Evolutionary conservation across 2,797 vertebrate genomes (phyloP), one percentile per base, ranked within the genome.

Genomic region (Orientallactaga sibirica): DNA sequence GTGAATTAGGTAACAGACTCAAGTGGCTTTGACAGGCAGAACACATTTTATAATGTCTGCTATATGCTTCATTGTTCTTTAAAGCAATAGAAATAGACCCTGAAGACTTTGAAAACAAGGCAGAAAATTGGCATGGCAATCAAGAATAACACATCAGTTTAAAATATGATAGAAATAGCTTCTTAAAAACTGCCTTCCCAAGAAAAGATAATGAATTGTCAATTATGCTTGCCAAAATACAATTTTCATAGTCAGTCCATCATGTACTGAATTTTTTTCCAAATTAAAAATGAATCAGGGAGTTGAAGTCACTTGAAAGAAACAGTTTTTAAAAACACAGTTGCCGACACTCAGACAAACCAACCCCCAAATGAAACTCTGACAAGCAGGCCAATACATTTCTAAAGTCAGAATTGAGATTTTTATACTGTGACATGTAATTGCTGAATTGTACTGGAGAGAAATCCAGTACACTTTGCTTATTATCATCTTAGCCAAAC

Each of bases 271-370:
- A 48, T 25, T 73, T 91, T 78, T 92, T 78, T 91, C 81, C 41
- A 93, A 84, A 25, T 52, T 89, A n/a, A 91, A 94, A 96, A 91
- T 58, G n/a, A 96, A 81, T 86, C 73, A 83, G 33, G 41, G 25
- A 67, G 33, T 67, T 92, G 55, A 96, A 92, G 55, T 90, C 41
- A 87, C 61, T 93, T 95, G 86, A 93, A 93, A 94, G 37, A 82
- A 94, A 87, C 10, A 7, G 58, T 48, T 86, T 82, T 55, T 84
- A 89, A 95, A 74, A 24, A 70, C 7, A 55, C 41, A 85, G 33
- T 95, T 92, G 9, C 55, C 52, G 70, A 88, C 55, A 27, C 67
- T 74, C 4, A 66, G 33, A 74, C 11, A 92, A 70, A 92, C 85
- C 62, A 37, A 37, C 48, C 48, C 16, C 70, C 79, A 94, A 27